Evolutionary conservation across 2,113 vertebrate genomes (phyloP), one percentile per base, ranked within the genome.

Genomic region (Podocnemis expansa): DNA sequence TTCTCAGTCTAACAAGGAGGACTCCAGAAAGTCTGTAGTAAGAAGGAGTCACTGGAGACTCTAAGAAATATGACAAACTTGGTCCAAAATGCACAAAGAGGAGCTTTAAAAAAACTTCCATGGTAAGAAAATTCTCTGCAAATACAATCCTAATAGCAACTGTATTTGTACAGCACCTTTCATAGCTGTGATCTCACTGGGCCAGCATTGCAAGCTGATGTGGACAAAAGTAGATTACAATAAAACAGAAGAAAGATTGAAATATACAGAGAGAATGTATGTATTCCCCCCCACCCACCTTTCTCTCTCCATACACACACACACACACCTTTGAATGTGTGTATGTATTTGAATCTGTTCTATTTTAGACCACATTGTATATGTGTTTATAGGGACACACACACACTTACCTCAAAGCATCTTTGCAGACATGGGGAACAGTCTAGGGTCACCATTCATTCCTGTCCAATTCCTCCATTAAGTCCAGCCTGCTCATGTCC

Each of bases 11-110:
- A 94, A 97, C 86, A 54, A 95, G 96, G 94, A 87, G 41, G 94
- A 97, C 96, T 98, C 97, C 91, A 85, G 90, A 87, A 96, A 97
- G 97, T 97, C 97, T 97, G 97, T 95, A 89, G 93, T 60, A 92
- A 31, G 85, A 67, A 91, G 94, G 83, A 92, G 96, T 79, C 96
- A 89, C 89, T 90, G 82, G 93, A 96, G 96, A 96, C 70, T 67
- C 88, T 7, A 88, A 92, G 95, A 94, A 95, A 89, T 94, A 78
- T 4, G 95, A 63, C 84, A 82, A 85, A 70, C 41, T 70, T 11
- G 85, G 86, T 86, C 78, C 91, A 75, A 93, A 96, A 88, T 19
- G 78, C 93, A 88, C 58, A 96, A 41, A 47, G 89, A 82, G 82
- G 25, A 91, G 84, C 51, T 78, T 38, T 19, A 29, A 16, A 34